Conservation (phyloP, 1,140 invertebrate genomes). For the Panulirus ornatus region DNA sequence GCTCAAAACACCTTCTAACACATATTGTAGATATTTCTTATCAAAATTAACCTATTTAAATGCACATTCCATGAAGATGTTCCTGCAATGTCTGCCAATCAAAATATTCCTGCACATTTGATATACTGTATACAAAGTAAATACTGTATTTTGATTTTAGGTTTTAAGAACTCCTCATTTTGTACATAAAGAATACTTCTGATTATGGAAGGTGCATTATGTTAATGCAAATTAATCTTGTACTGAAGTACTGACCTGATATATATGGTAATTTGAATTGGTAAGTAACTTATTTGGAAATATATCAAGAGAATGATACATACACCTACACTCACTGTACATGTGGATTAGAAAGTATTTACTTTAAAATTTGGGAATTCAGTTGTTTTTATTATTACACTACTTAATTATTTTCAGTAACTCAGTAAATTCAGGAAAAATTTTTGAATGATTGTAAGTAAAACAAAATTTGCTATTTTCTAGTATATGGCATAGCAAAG, state of each 20-base stretch:
- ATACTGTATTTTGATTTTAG: conserved; percentile 11
- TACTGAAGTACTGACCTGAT: too few species aligned
- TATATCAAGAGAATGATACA: too few species aligned
- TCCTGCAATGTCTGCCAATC: conserved; percentile 48
- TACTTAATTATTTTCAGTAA: too few species aligned
- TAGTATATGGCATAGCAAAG: background rate
- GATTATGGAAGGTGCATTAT: conserved; percentile 17
- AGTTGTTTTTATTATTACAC: too few species aligned
- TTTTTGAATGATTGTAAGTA: too few species aligned
- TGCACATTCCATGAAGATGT: conserved; percentile 53
- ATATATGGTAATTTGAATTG: too few species aligned
- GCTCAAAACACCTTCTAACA: conserved; percentile 13
- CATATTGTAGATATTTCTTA: conserved; percentile 28
- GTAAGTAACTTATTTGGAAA: too few species aligned
- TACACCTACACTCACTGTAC: too few species aligned
- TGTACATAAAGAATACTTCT: conserved; percentile 13
- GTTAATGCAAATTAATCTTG: conserved; percentile 28
- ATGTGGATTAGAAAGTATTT: too few species aligned
- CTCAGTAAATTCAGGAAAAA: too few species aligned
- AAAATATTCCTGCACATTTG: conserved; percentile 32
- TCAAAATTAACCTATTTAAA: conserved; percentile 8
- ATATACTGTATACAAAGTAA: background rate
- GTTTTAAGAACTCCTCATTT: background rate
- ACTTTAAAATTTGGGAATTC: too few species aligned
- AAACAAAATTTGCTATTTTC: too few species aligned